phyloP scores from a whole-genome alignment of 2,888 invertebrate species.

The Gibbula magus region DNA sequence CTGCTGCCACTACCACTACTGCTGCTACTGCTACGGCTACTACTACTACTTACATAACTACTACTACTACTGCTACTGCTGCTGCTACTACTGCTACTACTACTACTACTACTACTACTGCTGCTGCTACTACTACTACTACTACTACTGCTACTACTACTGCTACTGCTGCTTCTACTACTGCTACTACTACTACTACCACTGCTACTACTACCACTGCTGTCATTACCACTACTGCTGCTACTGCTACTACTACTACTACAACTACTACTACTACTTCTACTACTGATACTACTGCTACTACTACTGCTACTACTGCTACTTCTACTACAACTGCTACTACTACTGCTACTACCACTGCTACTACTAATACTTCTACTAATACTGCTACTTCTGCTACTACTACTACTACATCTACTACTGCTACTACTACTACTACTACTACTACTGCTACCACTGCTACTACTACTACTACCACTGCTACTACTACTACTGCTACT shows the following conservation, averaged over 20 bases:
- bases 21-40: no score
- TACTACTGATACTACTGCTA: no score
- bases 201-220: slow-evolving; percentile 10
- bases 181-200: slow-evolving; percentile 2
- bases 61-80: slow-evolving; percentile 34
- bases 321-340: slow-evolving; percentile 7
- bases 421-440: slow-evolving; percentile 19
- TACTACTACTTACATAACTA: no score
- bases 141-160: slow-evolving; percentile 24
- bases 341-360: slow-evolving; percentile 12
- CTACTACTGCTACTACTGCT: slow-evolving; percentile 11
- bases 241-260: slow-evolving; percentile 17
- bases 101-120: background rate
- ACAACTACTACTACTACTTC: slow-evolving; percentile 23
- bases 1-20: slow-evolving; percentile 34
- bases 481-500: slow-evolving; percentile 2
- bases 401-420: slow-evolving; percentile 11
- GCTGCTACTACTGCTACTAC: slow-evolving; percentile 35
- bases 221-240: background rate
- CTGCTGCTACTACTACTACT: slow-evolving; percentile 20
- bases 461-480: background rate
- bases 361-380: no score
- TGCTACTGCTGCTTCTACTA: no score
- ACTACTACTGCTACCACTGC: slow-evolving; percentile 18
- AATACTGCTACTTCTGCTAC: no score